These are phyloP conservation scores for Cantharis nigra DNA, from an alignment of 2,888 invertebrate genomes.

Conservation along the genomic window DNA sequence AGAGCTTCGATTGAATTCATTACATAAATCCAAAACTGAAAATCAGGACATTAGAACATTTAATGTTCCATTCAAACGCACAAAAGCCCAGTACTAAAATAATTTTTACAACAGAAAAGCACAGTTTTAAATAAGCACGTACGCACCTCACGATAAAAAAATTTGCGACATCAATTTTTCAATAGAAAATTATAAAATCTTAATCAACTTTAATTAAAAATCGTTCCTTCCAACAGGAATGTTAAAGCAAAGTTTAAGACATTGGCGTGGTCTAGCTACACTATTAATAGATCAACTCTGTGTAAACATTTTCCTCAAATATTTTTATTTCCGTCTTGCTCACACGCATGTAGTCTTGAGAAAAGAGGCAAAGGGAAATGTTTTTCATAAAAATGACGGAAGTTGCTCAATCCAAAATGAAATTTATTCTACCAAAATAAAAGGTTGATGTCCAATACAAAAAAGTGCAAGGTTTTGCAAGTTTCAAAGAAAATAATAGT, in stretches of 20 bases:
- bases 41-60: constrained; percentile 11
- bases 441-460: background rate
- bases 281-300: constrained; percentile 16
- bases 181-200: background rate
- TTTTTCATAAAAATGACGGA: background rate
- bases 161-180: background rate
- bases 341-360: background rate
- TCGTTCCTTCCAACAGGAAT: constrained; percentile 18
- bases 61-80: background rate
- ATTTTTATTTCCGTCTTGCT: constrained; percentile 7
- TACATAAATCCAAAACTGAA: constrained; percentile 27
- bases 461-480: background rate
- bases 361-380: background rate
- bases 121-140: background rate
- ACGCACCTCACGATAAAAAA: background rate
- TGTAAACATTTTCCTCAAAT: constrained; percentile 22
- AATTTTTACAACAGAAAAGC: background rate
- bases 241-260: constrained; percentile 10
- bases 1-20: constrained; percentile 22
- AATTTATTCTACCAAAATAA: background rate
- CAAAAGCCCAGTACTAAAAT: background rate
- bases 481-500: background rate
- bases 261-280: constrained; percentile 13
- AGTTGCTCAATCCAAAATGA: background rate
- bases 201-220: constrained; percentile 12